Evolutionary conservation across 2,113 vertebrate species (phyloP).

Genomic region (Symphodus melops): DNA sequence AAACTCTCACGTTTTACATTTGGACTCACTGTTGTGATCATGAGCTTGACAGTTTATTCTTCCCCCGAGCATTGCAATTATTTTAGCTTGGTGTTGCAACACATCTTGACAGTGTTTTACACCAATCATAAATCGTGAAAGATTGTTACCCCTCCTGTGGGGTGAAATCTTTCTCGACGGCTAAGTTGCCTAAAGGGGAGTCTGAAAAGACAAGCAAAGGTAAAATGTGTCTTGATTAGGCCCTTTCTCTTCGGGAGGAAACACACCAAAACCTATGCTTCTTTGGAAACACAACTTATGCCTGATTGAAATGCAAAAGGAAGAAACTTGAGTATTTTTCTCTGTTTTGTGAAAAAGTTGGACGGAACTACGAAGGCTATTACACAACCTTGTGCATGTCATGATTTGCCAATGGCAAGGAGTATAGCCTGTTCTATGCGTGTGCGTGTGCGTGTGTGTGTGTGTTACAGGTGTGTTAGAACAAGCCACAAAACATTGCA

Average conservation of each 20-base stretch:
- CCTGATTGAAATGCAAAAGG: neutral
- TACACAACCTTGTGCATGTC: constrained; percentile 18
- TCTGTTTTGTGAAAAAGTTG: neutral
- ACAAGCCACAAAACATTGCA: constrained; percentile 40
- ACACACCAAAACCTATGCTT: no score
- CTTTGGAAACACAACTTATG: neutral
- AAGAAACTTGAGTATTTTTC: neutral
- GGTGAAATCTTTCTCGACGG: no score
- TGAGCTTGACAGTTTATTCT: no score
- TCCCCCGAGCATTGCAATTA: no score
- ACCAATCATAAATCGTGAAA: no score
- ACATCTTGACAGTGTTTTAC: no score
- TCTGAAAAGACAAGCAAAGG: neutral
- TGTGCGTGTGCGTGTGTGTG: constrained; percentile 10
- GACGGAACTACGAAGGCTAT: neutral
- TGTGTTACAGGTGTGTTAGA: constrained; percentile 67
- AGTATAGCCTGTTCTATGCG: neutral
- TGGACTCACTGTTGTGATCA: no score
- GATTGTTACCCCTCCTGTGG: no score
- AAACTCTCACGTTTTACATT: no score
- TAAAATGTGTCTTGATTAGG: neutral
- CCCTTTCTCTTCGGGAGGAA: no score
- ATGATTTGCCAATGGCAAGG: constrained; percentile 14
- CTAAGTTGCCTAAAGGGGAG: no score
- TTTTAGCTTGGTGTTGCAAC: no score